Evolutionary conservation across 2,113 vertebrate species (phyloP), one percentile per base, ranked within the genome.

Genomic region (Dendropsophus ebraccatus): DNA sequence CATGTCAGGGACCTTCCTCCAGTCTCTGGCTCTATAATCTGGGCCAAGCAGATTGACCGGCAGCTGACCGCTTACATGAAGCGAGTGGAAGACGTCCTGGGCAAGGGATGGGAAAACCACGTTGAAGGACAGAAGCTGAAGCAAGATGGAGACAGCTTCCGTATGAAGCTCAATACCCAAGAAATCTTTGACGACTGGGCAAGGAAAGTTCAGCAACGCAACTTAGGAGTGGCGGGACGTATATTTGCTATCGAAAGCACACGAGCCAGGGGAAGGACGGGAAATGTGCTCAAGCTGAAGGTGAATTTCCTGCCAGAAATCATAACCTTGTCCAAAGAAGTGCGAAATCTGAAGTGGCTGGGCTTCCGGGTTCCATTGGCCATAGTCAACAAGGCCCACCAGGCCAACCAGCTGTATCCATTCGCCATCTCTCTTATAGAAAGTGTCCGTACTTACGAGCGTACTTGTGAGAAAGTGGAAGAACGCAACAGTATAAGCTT

Each of bases 171-270:
- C 76, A 99, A 99, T 89, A 99, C 98, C 0, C 98, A 99, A 86
- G 98, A 99, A 90, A 99, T 99, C 74, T 99, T 99, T 21, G 98
- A 99, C 25, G 98, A 99, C 88, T 99, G 98, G 98, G 98, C 97
- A 0, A 94, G 97, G 52, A 99, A 99, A 91, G 98, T 98, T 90
- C 98, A 99, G 91, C 98, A 99, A 19, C 97, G 98, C 86, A 99
- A 99, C 89, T 96, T 99, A 0, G 98, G 98, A 0, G 98, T 99
- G 47, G 98, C 97, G 0, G 98, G 98, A 0, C 97, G 98, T 81
- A 99, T 99, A 90, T 99, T 99, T 92, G 96, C 98, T 85, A 99
- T 99, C 0, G 98, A 99, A 89, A 99, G 93, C 67, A 95, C 96
- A 0, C 97, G 98, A 0, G 96, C 97, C 1, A 94, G 98, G 25